Conservation (phyloP, 2,888 invertebrate genomes). For the Acrocera orbiculus region DNA sequence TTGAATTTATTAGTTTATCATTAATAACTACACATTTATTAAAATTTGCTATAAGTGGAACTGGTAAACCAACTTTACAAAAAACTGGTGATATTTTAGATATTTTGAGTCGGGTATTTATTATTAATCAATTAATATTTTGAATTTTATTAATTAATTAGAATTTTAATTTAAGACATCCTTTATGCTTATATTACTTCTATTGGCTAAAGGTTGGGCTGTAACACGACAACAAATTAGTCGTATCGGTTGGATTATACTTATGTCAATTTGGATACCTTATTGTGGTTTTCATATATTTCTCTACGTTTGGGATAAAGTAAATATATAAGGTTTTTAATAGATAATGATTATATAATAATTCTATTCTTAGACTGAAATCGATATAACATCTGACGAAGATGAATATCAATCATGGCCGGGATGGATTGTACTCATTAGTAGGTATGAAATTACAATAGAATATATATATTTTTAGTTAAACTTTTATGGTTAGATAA, state of each 20-base stretch:
- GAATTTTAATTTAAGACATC: constrained; percentile 47
- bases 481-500: too few relatives aligned
- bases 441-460: constrained; percentile 34
- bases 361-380: constrained; percentile 54
- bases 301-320: constrained; percentile 91
- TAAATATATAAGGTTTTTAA: constrained; percentile 34
- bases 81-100: constrained; percentile 84
- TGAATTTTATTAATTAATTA: constrained; percentile 5
- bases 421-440: constrained; percentile 80
- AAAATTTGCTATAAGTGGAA: constrained; percentile 80
- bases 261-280: constrained; percentile 61
- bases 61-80: constrained; percentile 64
- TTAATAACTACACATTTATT: constrained; percentile 77
- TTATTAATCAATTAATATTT: neutral
- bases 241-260: constrained; percentile 47
- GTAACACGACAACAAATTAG: constrained; percentile 79
- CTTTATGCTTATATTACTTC: constrained; percentile 78
- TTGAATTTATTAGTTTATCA: constrained; percentile 72
- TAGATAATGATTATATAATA: neutral
- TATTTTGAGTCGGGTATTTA: constrained; percentile 72
- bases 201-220: constrained; percentile 94
- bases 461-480: too few relatives aligned
- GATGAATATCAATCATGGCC: constrained; percentile 98
- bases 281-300: constrained; percentile 83
- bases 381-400: constrained; percentile 88